Percentiles rank a stretch among this genome's conserved stretches.
Evolutionary conservation across 2,797 vertebrate species (phyloP).

Genomic region (Molossus molossus): DNA sequence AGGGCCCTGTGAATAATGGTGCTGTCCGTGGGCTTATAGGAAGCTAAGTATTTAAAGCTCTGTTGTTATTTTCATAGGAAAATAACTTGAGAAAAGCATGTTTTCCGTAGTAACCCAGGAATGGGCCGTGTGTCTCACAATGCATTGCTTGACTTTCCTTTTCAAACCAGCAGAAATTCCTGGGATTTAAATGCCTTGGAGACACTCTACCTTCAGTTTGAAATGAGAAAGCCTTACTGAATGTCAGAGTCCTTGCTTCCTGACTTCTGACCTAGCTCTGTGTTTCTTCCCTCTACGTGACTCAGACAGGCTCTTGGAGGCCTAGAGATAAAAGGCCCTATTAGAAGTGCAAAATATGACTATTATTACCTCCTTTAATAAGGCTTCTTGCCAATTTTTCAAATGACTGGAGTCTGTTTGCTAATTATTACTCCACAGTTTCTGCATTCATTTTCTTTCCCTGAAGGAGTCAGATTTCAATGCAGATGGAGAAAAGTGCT

Average conservation of each 20-base stretch:
- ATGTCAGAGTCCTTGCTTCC: constrained; percentile 68
- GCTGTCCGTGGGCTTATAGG: constrained; percentile 43
- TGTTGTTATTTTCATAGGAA: constrained; percentile 75
- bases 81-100: constrained; percentile 61
- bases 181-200: constrained; percentile 72
- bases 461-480: constrained; percentile 52
- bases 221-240: constrained; percentile 55
- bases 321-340: constrained; percentile 80
- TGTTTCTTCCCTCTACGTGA: constrained; percentile 29
- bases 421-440: constrained; percentile 72
- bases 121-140: background rate
- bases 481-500: background rate
- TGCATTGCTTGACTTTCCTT: constrained; percentile 38
- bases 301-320: constrained; percentile 74
- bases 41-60: constrained; percentile 68
- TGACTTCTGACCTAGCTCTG: constrained; percentile 80
- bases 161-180: constrained; percentile 44
- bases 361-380: constrained; percentile 84
- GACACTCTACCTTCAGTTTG: constrained; percentile 62
- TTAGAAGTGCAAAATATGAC: constrained; percentile 86
- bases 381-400: constrained; percentile 84
- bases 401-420: constrained; percentile 76
- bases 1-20: constrained; percentile 63
- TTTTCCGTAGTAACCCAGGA: constrained; percentile 51
- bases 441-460: constrained; percentile 79